Conservation (phyloP, 1,140 invertebrate species). For the Cotesia chilonis region DNA sequence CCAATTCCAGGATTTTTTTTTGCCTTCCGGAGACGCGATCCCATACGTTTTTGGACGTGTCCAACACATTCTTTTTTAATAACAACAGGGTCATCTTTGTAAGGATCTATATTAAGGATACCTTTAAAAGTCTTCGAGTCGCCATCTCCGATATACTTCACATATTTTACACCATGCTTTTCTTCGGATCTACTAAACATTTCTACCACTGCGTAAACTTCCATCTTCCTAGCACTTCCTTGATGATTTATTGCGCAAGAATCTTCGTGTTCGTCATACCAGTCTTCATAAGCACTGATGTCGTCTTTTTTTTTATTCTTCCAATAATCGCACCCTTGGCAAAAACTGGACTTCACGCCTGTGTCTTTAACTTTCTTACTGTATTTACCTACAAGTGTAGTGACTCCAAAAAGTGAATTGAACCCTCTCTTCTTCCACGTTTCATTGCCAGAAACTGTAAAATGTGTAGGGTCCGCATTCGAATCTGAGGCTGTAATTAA, state of each 20-base stretch:
- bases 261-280: conserved; percentile 20
- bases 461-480: conserved; percentile 45
- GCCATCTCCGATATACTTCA: conserved; percentile 27
- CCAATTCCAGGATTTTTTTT: no score
- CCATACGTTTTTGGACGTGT: no score
- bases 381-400: conserved; percentile 29
- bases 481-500: conserved; percentile 43
- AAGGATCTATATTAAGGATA: conserved; percentile 8
- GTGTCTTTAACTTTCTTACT: conserved; percentile 25
- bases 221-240: conserved; percentile 31
- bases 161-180: conserved; percentile 31
- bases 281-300: conserved; percentile 24
- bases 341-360: conserved; percentile 29
- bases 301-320: conserved; percentile 22
- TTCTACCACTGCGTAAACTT: conserved; percentile 23
- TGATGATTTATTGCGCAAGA: conserved; percentile 22
- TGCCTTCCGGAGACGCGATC: no score
- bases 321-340: conserved; percentile 20
- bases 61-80: no score
- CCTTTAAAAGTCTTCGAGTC: conserved; percentile 28
- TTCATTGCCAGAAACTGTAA: conserved; percentile 25
- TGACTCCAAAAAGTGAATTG: conserved; percentile 32
- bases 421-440: conserved; percentile 40
- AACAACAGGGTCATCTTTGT: not conserved
- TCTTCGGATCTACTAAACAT: conserved; percentile 28